phyloP scores from a whole-genome alignment of 2,888 invertebrate species.

The Agonopterix arenella region DNA sequence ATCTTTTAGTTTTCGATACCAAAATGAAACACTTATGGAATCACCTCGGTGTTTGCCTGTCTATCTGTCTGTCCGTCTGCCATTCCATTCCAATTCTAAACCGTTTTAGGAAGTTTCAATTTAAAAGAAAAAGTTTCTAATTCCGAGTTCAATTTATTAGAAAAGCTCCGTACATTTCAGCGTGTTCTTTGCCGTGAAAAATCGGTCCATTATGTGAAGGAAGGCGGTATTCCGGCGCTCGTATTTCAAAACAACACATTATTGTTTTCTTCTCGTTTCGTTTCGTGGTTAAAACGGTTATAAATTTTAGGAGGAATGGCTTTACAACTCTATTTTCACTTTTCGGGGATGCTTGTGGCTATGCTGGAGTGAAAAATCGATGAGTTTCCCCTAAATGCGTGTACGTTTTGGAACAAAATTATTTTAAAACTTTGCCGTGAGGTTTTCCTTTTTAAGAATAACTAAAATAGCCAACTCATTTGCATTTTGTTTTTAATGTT shows the following conservation, averaged over 20 bases:
- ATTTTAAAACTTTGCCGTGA: too few species aligned
- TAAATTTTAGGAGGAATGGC: conserved; percentile 50
- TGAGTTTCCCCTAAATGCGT: too few species aligned
- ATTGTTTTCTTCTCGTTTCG: conserved; percentile 65
- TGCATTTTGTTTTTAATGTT: too few species aligned
- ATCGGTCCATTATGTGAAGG: conserved; percentile 57
- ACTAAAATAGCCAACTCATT: too few species aligned
- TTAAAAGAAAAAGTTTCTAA: conserved; percentile 45
- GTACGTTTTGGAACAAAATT: too few species aligned
- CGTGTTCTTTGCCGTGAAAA: conserved; percentile 63
- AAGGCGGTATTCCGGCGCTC: conserved; percentile 42
- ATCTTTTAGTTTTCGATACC: too few species aligned
- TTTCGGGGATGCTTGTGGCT: conserved; percentile 13
- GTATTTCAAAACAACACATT: conserved; percentile 73
- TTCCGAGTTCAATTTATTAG: conserved; percentile 52
- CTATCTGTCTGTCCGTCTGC: too few species aligned
- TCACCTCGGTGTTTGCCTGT: too few species aligned
- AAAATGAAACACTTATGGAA: too few species aligned
- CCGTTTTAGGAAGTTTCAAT: conserved; percentile 21
- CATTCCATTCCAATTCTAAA: not conserved
- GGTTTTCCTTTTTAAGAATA: too few species aligned
- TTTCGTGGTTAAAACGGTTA: conserved; percentile 55
- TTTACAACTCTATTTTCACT: conserved; percentile 30
- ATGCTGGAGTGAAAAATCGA: too few species aligned
- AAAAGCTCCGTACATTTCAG: conserved; percentile 49